phyloP scores from a whole-genome alignment of 2,888 invertebrate species.

The Rhagonycha fulva region DNA sequence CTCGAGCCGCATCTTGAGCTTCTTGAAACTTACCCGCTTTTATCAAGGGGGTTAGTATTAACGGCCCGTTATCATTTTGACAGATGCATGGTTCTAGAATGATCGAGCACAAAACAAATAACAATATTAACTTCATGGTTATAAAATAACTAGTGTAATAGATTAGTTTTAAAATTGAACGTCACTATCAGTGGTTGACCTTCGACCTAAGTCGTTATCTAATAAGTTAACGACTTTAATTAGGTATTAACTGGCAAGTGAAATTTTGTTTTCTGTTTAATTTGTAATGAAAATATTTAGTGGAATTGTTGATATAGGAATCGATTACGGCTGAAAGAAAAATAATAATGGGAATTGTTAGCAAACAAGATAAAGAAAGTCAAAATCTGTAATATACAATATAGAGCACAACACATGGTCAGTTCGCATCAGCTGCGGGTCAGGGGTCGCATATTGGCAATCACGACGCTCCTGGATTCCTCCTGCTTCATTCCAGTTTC shows the following conservation, averaged over 20 bases:
- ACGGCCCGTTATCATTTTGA: background rate
- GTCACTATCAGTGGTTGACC: background rate
- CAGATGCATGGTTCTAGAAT: background rate
- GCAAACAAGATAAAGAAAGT: slow-evolving; percentile 25
- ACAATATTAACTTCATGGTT: background rate
- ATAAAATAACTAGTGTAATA: background rate
- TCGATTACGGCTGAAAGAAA: background rate
- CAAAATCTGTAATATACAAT: slow-evolving; percentile 31
- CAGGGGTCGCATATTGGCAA: slow-evolving; percentile 51
- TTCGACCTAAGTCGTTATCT: background rate
- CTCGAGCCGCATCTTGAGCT: background rate
- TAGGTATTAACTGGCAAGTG: too few relatives aligned
- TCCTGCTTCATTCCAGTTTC: slow-evolving; percentile 49
- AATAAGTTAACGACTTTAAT: background rate
- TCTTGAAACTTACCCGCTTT: background rate
- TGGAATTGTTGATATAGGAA: background rate
- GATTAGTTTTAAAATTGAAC: background rate
- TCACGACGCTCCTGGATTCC: slow-evolving; percentile 41
- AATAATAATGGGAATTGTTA: slow-evolving; percentile 9
- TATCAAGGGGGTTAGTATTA: background rate
- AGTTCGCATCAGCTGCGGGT: slow-evolving; percentile 50
- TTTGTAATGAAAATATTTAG: background rate
- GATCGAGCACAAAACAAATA: background rate
- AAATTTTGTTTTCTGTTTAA: background rate
- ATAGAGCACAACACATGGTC: slow-evolving; percentile 48